phyloP scores from a whole-genome alignment of 2,888 invertebrate species.

The Athalia cordata region DNA sequence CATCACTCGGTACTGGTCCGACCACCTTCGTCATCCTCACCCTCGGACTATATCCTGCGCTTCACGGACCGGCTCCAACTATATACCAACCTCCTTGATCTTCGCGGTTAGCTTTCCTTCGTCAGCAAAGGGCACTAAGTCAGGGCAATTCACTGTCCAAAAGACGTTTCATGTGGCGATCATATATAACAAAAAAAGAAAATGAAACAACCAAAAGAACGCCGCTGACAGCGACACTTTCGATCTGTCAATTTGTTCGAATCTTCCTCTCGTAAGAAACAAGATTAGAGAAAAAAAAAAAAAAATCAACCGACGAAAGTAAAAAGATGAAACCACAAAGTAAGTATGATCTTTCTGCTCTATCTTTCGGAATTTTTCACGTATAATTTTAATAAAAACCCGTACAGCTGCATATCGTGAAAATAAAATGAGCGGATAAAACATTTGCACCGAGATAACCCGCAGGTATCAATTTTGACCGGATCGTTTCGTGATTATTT shows the following conservation, averaged over 20 bases:
- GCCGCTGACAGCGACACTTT: constrained; percentile 51
- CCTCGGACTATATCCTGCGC: constrained; percentile 53
- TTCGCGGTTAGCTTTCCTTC: no score
- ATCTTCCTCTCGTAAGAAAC: neutral
- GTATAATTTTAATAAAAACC: no score
- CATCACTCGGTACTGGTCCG: constrained; percentile 55
- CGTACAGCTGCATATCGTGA: no score
- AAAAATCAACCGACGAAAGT: no score
- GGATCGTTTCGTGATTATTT: no score
- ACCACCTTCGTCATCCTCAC: constrained; percentile 59
- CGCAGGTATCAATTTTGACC: no score
- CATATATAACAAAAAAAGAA: no score
- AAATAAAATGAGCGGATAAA: no score
- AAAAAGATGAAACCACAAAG: no score
- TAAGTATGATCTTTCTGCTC: no score
- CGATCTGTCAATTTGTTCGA: constrained; percentile 49
- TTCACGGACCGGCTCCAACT: constrained; percentile 27
- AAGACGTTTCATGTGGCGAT: constrained; percentile 36
- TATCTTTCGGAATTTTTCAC: no score
- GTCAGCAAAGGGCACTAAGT: constrained; percentile 49
- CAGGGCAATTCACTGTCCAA: constrained; percentile 53
- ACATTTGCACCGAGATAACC: no score
- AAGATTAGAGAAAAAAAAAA: neutral
- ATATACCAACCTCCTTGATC: neutral
- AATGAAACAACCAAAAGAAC: neutral